Conservation (phyloP, 1,140 invertebrate species). For the Pteromalus puparum region DNA sequence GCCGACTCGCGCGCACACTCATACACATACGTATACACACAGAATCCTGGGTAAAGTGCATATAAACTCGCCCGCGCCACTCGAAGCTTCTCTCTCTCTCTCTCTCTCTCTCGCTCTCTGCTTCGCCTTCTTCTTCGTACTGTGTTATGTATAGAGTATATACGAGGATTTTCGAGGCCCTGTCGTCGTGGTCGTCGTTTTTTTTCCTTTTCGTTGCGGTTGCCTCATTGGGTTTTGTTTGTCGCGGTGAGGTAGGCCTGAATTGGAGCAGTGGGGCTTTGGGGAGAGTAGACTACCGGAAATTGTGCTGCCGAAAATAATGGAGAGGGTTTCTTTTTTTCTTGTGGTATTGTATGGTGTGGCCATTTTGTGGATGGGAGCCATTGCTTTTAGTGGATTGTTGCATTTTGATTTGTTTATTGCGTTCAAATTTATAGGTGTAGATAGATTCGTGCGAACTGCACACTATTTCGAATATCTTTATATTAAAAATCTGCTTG, state of each 20-base stretch:
- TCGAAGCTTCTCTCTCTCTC: slow-evolving; percentile 6
- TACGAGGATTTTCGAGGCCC: slow-evolving; percentile 21
- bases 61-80: background rate
- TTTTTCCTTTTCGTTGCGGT: background rate
- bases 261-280: background rate
- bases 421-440: no score
- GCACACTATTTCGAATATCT: no score
- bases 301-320: slow-evolving; percentile 11
- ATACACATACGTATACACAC: no score
- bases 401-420: background rate
- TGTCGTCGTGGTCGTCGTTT: background rate
- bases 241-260: background rate
- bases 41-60: background rate
- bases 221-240: slow-evolving; percentile 1
- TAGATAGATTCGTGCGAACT: no score
- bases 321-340: background rate
- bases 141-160: background rate
- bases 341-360: background rate
- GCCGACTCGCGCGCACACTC: slow-evolving; percentile 57
- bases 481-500: no score
- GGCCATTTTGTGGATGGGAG: slow-evolving; percentile 33
- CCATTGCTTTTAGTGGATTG: background rate
- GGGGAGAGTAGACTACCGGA: slow-evolving; percentile 8
- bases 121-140: background rate
- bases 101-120: slow-evolving; percentile 3